Conservation (phyloP, 2,797 vertebrate species). For the Hoplostethus mediterraneus region DNA sequence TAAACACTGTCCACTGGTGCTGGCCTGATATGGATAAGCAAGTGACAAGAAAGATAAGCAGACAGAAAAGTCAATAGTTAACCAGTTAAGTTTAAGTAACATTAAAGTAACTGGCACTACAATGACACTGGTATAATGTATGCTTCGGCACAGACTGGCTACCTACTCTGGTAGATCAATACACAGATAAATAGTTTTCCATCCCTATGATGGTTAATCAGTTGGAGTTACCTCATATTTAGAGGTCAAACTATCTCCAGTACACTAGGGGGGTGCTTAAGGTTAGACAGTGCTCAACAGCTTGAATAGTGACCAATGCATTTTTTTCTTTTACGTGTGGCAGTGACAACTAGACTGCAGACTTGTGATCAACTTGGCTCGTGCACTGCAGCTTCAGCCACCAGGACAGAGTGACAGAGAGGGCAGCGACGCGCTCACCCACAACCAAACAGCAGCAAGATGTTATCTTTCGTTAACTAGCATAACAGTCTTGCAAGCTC, state of each 20-base stretch:
- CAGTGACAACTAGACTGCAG: background rate
- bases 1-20: conserved; percentile 25
- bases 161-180: no score
- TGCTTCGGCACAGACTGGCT: no score
- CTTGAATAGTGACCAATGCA: background rate
- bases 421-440: background rate
- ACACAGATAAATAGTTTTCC: no score
- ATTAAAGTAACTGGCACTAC: background rate
- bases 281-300: background rate
- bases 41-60: background rate
- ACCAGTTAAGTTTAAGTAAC: background rate
- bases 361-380: background rate
- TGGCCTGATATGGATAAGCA: background rate
- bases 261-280: background rate
- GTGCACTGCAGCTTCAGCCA: conserved; percentile 46
- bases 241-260: background rate
- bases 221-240: no score
- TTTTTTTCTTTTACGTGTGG: background rate
- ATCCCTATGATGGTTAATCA: no score
- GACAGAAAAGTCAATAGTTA: background rate
- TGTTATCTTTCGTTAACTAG: background rate
- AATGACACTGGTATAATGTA: no score
- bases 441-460: background rate
- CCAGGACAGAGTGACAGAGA: background rate
- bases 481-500: background rate